Base-by-base conservation (phyloP, 2,113 vertebrate genomes). In the Sander vitreus region DNA sequence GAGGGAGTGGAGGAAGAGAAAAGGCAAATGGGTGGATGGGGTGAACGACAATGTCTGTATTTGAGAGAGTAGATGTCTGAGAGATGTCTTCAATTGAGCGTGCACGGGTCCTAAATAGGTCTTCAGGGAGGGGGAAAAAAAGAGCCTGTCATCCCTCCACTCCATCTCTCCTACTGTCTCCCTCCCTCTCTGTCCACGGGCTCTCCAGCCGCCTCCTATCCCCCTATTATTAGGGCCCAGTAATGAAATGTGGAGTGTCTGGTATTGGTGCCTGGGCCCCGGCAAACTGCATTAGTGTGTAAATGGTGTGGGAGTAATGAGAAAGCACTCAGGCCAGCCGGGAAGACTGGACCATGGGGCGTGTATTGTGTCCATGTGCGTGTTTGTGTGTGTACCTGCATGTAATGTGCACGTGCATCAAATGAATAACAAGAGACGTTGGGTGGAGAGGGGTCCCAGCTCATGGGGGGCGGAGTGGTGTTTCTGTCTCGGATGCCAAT, bases 241-340 rank as follows among this genome's bases (percentile, higher is more conserved):
- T 95, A 96, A 96, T 96, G 95, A 95, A 95, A 96, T 95, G 94
- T 94, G 92, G 94, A 95, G 94, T 90, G 93, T 93, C 77, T 93
- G 30, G 72, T 85, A 85, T 90, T 92, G 91, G 83, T 90, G 92
- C 88, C 92, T 77, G 89, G 89, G 85, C 81, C 90, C 73, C 71
- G 16, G 76, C 91, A 94, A 94, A 95, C 93, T 92, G 88, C 92
- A 96, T 96, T 95, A 95, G 90, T 92, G 93, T 93, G 93, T 93
- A 95, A 95, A 95, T 93, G 92, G 89, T 81, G 81, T 81, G 81
- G 81, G 83, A 91, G 87, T 93, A 94, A 94, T 92, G 93, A 94
- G 93, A 93, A 94, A 94, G 91, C 93, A 91, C 89, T 93, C 88
- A 90, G 86, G 80, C 88, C 86, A 75, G 76, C 59, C 85, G 57